A percentile compares a stretch with the other conserved stretches of the same genome.
Evolutionary conservation across 2,113 vertebrate genomes (phyloP).

Genomic region (Hirundichthys speculiger): DNA sequence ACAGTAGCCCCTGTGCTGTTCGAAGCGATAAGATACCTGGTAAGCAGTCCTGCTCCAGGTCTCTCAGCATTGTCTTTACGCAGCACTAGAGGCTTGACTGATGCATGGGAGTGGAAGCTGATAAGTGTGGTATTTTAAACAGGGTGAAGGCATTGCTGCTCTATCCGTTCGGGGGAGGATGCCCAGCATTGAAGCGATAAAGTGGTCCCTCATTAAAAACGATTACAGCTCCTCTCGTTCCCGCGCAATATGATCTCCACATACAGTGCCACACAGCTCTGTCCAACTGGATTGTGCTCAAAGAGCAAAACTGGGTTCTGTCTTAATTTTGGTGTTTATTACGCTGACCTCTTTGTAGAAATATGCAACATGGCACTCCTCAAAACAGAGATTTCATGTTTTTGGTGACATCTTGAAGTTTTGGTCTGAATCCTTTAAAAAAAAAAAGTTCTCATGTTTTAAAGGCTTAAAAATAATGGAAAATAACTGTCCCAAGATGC

Average conservation of each 20-base stretch:
- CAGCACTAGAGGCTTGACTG: constrained; percentile 56
- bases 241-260: constrained; percentile 64
- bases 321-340: constrained; percentile 58
- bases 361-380: constrained; percentile 51
- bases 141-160: constrained; percentile 66
- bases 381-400: constrained; percentile 46
- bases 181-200: constrained; percentile 71
- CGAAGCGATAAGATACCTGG: constrained; percentile 69
- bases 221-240: constrained; percentile 68
- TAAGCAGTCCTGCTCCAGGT: constrained; percentile 59
- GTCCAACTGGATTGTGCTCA: constrained; percentile 53
- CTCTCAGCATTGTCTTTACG: constrained; percentile 65
- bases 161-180: constrained; percentile 67
- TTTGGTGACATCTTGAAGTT: constrained; percentile 13
- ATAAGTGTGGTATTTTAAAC: constrained; percentile 79
- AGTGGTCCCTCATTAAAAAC: constrained; percentile 77
- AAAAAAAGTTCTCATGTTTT: background rate
- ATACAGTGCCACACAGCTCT: constrained; percentile 49
- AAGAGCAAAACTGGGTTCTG: constrained; percentile 53
- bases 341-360: constrained; percentile 67
- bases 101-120: constrained; percentile 72
- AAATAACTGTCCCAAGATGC: background rate
- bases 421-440: constrained; percentile 17
- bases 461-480: no score
- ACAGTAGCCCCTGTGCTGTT: constrained; percentile 61